Evolutionary conservation across 2,888 invertebrate species (phyloP).

Genomic region (Neuroscelio doddi): DNA sequence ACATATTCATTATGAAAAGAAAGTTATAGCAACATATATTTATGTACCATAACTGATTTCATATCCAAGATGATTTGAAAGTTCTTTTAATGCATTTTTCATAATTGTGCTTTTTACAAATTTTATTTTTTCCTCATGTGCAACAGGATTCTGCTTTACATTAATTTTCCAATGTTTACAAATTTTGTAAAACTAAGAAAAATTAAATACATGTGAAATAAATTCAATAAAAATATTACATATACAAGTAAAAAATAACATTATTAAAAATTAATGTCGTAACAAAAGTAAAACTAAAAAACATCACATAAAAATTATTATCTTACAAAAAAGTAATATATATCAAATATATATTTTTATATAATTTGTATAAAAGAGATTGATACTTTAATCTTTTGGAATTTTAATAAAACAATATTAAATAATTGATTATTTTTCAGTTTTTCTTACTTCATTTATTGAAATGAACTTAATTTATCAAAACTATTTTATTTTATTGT

Average conservation of each 20-base stretch:
- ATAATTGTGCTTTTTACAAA: slow-evolving; percentile 76
- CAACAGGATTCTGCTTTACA: slow-evolving; percentile 79
- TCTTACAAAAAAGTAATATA: too few relatives aligned
- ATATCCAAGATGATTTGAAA: slow-evolving; percentile 78
- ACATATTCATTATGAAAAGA: background rate
- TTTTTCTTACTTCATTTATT: too few relatives aligned
- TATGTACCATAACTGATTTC: slow-evolving; percentile 67
- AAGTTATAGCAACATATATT: background rate
- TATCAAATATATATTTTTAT: too few relatives aligned
- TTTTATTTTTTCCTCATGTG: slow-evolving; percentile 75
- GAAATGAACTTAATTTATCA: too few relatives aligned
- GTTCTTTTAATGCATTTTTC: slow-evolving; percentile 74
- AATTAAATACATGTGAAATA: slow-evolving; percentile 1
- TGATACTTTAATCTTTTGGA: too few relatives aligned
- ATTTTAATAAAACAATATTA: slow-evolving; percentile 10
- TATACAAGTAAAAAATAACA: background rate
- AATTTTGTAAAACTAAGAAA: slow-evolving; percentile 86
- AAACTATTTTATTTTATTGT: too few relatives aligned
- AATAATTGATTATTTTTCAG: background rate
- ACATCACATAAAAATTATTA: too few relatives aligned
- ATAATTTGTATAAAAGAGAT: too few relatives aligned
- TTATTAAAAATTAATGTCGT: too few relatives aligned
- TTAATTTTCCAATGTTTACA: slow-evolving; percentile 81
- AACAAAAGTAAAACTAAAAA: too few relatives aligned
- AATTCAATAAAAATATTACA: background rate